Conservation (phyloP, 2,113 vertebrate species). For the Cromileptes altivelis region DNA sequence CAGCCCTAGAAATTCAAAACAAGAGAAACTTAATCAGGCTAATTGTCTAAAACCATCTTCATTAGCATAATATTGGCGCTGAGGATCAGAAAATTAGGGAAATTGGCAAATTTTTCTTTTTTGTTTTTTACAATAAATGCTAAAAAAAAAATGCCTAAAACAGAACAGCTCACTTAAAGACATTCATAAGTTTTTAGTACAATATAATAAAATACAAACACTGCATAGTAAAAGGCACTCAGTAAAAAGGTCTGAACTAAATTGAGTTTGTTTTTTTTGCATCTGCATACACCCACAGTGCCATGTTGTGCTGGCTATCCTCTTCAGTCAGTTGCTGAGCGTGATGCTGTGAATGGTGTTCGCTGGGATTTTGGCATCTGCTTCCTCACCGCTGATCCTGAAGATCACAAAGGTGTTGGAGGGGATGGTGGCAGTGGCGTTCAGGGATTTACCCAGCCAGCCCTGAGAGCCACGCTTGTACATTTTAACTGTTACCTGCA, state of each 20-base stretch:
- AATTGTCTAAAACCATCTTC: constrained; percentile 84
- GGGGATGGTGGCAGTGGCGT: constrained; percentile 82
- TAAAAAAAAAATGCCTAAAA: no score
- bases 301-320: neutral
- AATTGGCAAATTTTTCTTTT: constrained; percentile 1
- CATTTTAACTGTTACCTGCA: constrained; percentile 84
- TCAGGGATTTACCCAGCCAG: constrained; percentile 82
- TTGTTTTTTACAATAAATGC: neutral
- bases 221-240: constrained; percentile 53
- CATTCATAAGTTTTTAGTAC: constrained; percentile 6
- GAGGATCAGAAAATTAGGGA: constrained; percentile 27
- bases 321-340: constrained; percentile 78
- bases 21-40: constrained; percentile 82
- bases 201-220: constrained; percentile 37
- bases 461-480: constrained; percentile 80
- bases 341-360: constrained; percentile 79
- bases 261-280: constrained; percentile 7
- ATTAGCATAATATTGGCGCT: constrained; percentile 78
- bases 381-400: constrained; percentile 78
- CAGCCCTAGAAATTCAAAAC: constrained; percentile 86
- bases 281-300: neutral
- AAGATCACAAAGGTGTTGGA: constrained; percentile 81
- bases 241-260: neutral
- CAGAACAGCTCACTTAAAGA: constrained; percentile 31
- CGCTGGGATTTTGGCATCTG: constrained; percentile 77